Percentiles rank a stretch among this genome's conserved stretches.
These are phyloP conservation scores for Sarcophilus harrisii DNA, from an alignment of 2,797 vertebrate species.

Conservation along the genomic window DNA sequence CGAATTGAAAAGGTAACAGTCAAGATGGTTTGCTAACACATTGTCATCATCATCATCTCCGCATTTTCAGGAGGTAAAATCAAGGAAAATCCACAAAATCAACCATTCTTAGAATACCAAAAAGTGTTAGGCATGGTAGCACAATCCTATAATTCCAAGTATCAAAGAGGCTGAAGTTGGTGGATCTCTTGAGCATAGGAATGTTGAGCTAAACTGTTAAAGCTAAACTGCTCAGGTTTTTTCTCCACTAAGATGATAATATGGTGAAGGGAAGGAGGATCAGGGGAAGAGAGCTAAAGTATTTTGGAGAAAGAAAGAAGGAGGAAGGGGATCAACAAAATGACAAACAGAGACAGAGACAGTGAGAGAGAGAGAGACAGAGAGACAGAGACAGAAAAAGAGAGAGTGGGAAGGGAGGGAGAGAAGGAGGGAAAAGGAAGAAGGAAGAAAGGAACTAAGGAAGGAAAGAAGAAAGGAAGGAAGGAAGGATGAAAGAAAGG, in stretches of 20 bases:
- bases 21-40: neutral
- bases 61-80: neutral
- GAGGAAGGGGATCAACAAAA: too few relatives aligned
- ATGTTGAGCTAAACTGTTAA: neutral
- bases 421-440: too few relatives aligned
- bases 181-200: neutral
- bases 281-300: neutral
- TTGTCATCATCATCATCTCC: neutral
- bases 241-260: neutral
- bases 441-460: too few relatives aligned
- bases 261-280: neutral
- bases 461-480: too few relatives aligned
- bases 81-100: neutral
- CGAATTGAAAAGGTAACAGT: neutral
- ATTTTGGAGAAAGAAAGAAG: neutral
- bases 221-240: neutral
- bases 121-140: neutral
- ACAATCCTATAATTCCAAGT: neutral
- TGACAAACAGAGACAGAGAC: neutral
- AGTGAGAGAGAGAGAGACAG: too few relatives aligned
- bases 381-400: neutral
- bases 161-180: neutral
- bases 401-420: too few relatives aligned
- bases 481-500: neutral
- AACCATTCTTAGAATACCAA: fast-evolving